Base-by-base conservation (phyloP, 2,888 invertebrate species). In the Conistra vaccinii region DNA sequence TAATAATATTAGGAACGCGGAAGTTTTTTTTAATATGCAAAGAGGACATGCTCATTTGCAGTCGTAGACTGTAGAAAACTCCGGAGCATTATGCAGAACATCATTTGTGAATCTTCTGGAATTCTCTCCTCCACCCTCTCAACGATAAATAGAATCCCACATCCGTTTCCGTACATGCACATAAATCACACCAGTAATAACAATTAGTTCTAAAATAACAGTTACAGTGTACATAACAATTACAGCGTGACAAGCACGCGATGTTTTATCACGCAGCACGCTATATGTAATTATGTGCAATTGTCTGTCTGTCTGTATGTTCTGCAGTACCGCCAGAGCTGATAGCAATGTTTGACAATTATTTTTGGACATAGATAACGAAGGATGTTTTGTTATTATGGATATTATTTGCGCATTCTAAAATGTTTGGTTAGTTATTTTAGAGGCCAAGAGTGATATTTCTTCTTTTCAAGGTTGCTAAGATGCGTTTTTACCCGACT, bases 341-440 rank as follows among this genome's bases (percentile, higher is more conserved):
- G 72, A 83, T 80, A 84, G 61, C 53, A 35, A n/a, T 82, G 76
- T 84, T 83, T 73, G 70, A 26, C 67, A 58, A n/a, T 70, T 84
- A 83, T 83, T 80, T 80, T 73, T 62, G 68, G 26, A 58, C 35
- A 48, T 23, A 32, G 82, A 83, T 83, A 83, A 80, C 60, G n/a
- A 3, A 76, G 48, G 32, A n/a, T 73, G 53, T 55, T 70, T 71
- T 83, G 65, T 48, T 39, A 20, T 48, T 39, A 20, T 60, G 55
- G 17, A 60, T 62, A 57, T 76, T 55, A 55, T 73, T 62, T 32
- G 60, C 60, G 20, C 29, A 12, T 26, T 20, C 32, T 48, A 48
- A 48, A n/a, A 10, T 63, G 35, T 51, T 68, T 45, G 35, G 14
- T 57, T 29, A 48, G 9, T 9, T 35, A 17, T 62, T 70, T 62